Conservation (phyloP, 2,113 vertebrate species). For the Anseranas semipalmata region DNA sequence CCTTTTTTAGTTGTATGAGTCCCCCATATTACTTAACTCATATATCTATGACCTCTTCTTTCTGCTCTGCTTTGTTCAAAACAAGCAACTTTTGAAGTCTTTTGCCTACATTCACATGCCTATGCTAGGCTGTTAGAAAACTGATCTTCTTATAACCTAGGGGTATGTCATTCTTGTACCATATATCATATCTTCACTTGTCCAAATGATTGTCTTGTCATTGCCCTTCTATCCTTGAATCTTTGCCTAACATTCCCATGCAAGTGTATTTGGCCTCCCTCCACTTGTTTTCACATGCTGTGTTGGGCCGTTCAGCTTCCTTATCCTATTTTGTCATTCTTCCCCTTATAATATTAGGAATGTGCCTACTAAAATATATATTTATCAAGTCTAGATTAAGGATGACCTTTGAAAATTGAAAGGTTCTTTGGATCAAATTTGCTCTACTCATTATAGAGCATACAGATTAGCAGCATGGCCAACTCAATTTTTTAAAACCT, state of each 20-base stretch:
- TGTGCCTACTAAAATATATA: background rate
- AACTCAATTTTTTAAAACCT: background rate
- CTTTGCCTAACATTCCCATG: background rate
- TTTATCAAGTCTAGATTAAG: background rate
- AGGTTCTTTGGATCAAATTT: background rate
- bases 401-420: background rate
- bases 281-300: background rate
- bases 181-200: background rate
- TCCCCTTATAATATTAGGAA: background rate
- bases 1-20: background rate
- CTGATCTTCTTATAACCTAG: background rate
- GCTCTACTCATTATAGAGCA: background rate
- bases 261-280: background rate
- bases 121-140: background rate
- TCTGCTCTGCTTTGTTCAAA: background rate
- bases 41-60: background rate
- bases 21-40: background rate
- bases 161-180: background rate
- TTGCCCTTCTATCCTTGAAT: background rate
- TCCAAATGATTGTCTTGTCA: background rate
- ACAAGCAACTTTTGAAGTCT: background rate
- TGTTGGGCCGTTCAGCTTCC: background rate
- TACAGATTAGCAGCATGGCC: background rate
- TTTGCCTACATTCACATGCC: background rate
- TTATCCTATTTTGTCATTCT: background rate